Conservation (phyloP, 2,888 invertebrate species). For the Eueremaeus valkanovi region DNA sequence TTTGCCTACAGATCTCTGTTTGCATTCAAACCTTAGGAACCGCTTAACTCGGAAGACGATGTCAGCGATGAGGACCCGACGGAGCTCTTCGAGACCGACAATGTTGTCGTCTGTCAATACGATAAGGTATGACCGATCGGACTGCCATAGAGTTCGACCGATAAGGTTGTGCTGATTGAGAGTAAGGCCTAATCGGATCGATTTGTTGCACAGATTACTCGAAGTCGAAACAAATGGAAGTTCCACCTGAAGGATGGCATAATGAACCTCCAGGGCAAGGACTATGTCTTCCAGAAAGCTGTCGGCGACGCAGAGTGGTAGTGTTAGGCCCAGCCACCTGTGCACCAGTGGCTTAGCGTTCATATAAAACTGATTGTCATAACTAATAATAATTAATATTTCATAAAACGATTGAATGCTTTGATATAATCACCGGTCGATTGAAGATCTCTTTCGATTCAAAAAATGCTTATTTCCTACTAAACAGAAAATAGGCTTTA, state of each 20-base stretch:
- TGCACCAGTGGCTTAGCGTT: not conserved
- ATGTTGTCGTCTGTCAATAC: slow-evolving; percentile 99
- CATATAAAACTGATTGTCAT: not conserved
- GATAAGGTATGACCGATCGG: slow-evolving; percentile 69
- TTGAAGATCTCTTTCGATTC: no score
- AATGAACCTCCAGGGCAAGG: slow-evolving; percentile 96
- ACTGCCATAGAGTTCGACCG: not conserved
- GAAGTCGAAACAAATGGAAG: slow-evolving; percentile 98
- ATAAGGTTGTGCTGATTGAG: slow-evolving; percentile 3
- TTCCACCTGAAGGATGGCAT: slow-evolving; percentile 99
- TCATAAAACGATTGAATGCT: no score
- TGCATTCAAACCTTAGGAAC: slow-evolving; percentile 63
- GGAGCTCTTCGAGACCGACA: slow-evolving; percentile 96
- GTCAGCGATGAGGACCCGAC: slow-evolving; percentile 81
- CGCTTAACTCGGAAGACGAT: slow-evolving; percentile 93
- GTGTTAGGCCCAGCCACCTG: not conserved
- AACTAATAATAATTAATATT: no score
- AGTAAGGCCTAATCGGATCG: slow-evolving; percentile 39
- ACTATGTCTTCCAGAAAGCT: slow-evolving; percentile 98
- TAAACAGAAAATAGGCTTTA: no score
- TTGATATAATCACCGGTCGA: no score
- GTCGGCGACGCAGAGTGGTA: slow-evolving; percentile 99
- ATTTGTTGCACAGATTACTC: slow-evolving; percentile 69
- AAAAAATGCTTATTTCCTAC: no score
- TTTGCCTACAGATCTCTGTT: slow-evolving; percentile 5